Evolutionary conservation across 2,888 invertebrate species (phyloP).

Genomic region (Amiota communis): DNA sequence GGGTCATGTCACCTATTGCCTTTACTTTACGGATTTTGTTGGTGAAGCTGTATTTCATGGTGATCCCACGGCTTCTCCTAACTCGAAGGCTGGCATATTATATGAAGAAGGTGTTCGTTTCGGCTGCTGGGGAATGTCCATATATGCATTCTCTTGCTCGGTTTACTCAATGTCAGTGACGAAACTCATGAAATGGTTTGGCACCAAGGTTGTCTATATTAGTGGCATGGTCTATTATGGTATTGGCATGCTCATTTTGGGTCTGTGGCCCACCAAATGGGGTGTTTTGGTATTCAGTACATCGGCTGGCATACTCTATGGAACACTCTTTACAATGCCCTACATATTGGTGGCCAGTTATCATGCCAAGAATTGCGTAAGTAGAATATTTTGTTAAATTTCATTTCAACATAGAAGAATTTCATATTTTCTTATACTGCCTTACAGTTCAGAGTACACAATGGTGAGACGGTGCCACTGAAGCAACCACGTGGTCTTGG

Average conservation of each 20-base stretch:
- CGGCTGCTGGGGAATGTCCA: conserved; percentile 73
- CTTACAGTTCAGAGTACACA: conserved; percentile 65
- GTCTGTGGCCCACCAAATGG: conserved; percentile 71
- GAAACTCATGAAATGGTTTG: conserved; percentile 70
- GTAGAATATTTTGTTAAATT: conserved; percentile 42
- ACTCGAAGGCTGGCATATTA: conserved; percentile 53
- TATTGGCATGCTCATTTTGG: conserved; percentile 72
- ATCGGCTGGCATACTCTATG: conserved; percentile 72
- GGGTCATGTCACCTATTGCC: conserved; percentile 79
- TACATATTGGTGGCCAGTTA: conserved; percentile 72
- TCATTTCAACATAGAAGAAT: neutral
- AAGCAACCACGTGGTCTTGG: conserved; percentile 73
- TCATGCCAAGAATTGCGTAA: conserved; percentile 73
- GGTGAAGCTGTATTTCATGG: conserved; percentile 74
- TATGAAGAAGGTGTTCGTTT: conserved; percentile 73
- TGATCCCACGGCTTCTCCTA: conserved; percentile 57
- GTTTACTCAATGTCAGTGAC: conserved; percentile 72
- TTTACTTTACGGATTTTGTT: conserved; percentile 81
- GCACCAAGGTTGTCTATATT: conserved; percentile 69
- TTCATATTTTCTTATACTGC: neutral
- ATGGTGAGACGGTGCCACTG: conserved; percentile 70
- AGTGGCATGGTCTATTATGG: conserved; percentile 71
- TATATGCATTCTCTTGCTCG: conserved; percentile 73
- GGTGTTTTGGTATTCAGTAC: conserved; percentile 72
- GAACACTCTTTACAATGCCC: conserved; percentile 73